phyloP scores from a whole-genome alignment of 2,113 vertebrate genomes.

The Channa argus region DNA sequence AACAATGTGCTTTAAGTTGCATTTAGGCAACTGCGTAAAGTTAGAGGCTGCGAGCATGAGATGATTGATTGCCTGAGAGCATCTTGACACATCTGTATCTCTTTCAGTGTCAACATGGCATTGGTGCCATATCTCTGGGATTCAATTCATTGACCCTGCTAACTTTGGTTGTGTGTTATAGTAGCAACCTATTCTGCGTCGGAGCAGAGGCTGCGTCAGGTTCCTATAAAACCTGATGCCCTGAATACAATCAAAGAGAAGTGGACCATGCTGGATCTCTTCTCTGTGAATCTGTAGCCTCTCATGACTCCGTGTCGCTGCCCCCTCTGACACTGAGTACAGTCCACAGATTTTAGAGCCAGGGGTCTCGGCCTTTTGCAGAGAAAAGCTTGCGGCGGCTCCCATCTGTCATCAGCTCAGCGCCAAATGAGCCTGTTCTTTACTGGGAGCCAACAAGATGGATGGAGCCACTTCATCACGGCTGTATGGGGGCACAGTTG shows the following conservation, averaged over 20 bases:
- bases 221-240: not conserved
- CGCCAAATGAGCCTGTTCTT: constrained; percentile 64
- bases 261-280: constrained; percentile 5
- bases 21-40: too few relatives aligned
- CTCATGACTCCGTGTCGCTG: constrained; percentile 6
- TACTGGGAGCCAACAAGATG: constrained; percentile 69
- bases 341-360: constrained; percentile 46
- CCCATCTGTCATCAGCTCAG: constrained; percentile 71
- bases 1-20: too few relatives aligned
- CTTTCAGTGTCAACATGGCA: too few relatives aligned
- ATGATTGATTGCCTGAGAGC: too few relatives aligned
- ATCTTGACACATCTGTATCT: not conserved
- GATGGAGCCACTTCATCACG: constrained; percentile 71
- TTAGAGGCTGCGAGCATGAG: too few relatives aligned
- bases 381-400: constrained; percentile 54
- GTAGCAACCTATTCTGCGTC: not conserved
- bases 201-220: not conserved
- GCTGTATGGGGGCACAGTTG: constrained; percentile 51
- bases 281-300: constrained; percentile 14
- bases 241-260: constrained; percentile 1
- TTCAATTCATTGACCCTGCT: not conserved
- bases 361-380: constrained; percentile 66
- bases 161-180: not conserved
- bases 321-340: constrained; percentile 43
- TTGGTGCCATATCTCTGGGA: too few relatives aligned